Base-by-base conservation (phyloP, 2,888 invertebrate genomes). In the Odontocolon sp. region DNA sequence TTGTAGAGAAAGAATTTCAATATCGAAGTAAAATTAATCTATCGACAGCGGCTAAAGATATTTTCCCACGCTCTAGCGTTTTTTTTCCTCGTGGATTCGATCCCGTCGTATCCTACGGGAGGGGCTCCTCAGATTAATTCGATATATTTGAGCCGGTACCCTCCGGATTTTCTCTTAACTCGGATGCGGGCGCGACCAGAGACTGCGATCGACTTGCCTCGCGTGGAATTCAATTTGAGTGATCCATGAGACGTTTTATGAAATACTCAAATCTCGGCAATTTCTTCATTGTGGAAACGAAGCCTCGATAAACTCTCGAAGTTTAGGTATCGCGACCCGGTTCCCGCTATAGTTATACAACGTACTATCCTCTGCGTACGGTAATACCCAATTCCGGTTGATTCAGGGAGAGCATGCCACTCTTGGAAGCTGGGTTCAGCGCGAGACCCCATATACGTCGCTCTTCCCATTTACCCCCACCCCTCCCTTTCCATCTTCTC, bases 381-480 rank as follows among this genome's bases (percentile, higher is more conserved):
- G 40, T 45, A 45, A 56, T 67, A 67, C 67, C 54, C 67, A 56
- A 67, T 67, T 67, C 42, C 67, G 67, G 14, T n/a, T 42, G 40
- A 56, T 67, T 67, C 54, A 42, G 11, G 11, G 54, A 56, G 52
- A 31, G 52, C 31, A 40, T 8, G 28, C 18, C 31, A 18, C 54
- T 67, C 67, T 42, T 31, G 67, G n/a, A 67, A 56, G 31, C 31
- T 18, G 54, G 28, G 40, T 67, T 56, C 42, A 54, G 14, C 54
- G 42, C 9, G 54, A 2, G 11, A 26, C 31, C 52, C 16, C 18
- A 23, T 50, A 33, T 56, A 31, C 42, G 42, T 42, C 26, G 36
- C 16, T 31, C 14, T 31, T n/a, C n/a, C n/a, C n/a, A n/a, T n/a
- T n/a, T n/a, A n/a, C n/a, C n/a, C n/a, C n/a, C n/a, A n/a, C n/a